Conservation (phyloP, 2,113 vertebrate species). For the Aegotheles bennettii region DNA sequence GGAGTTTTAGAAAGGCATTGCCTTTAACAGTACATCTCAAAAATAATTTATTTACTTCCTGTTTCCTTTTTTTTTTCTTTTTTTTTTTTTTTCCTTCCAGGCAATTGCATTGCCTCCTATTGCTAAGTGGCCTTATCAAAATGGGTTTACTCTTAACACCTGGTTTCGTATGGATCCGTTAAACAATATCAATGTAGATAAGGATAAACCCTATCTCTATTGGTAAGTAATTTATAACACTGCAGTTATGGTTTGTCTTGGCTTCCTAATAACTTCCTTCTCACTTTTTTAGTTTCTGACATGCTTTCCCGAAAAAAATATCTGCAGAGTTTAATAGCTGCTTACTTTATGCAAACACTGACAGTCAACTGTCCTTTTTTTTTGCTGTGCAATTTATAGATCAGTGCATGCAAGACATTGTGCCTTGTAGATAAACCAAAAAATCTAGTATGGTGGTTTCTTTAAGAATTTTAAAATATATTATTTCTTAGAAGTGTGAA, state of each 20-base stretch:
- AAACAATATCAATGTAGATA: constrained; percentile 95
- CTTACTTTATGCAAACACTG: neutral
- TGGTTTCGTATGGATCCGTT: constrained; percentile 98
- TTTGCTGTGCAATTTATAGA: neutral
- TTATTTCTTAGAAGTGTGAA: neutral
- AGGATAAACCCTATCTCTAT: constrained; percentile 98
- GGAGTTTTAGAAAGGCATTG: neutral
- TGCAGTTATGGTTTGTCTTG: neutral
- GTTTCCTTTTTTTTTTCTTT: neutral
- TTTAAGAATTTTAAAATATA: neutral
- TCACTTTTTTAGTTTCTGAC: neutral
- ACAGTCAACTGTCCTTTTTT: neutral
- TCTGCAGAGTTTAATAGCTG: neutral
- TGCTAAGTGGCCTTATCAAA: constrained; percentile 99
- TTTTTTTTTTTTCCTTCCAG: constrained; percentile 55
- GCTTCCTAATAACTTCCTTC: neutral
- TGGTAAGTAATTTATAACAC: constrained; percentile 78
- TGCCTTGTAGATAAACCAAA: neutral
- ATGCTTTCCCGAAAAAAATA: neutral
- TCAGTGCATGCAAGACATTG: neutral
- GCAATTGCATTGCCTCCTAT: constrained; percentile 98
- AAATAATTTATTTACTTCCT: neutral
- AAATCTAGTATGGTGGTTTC: neutral
- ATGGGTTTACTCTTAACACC: constrained; percentile 95
- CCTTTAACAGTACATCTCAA: neutral